Evolutionary conservation across 2,113 vertebrate species (phyloP).

Genomic region (Lycocorax pyrrhopterus): DNA sequence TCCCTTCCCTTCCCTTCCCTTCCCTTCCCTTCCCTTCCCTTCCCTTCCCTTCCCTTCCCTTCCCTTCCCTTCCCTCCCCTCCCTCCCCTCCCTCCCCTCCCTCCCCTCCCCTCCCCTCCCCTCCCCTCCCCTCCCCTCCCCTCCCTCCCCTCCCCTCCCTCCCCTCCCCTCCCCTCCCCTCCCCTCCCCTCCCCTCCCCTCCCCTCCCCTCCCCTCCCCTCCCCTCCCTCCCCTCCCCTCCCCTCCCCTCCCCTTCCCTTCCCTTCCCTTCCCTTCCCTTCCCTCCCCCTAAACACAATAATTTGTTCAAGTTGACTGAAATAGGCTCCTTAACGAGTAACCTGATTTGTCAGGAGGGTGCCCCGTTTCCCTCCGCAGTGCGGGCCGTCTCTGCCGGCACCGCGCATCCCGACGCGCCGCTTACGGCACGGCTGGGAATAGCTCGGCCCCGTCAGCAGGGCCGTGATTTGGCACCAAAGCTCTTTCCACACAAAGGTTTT

Average conservation of each 20-base stretch:
- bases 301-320: not conserved
- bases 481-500: not conserved
- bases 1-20: not conserved
- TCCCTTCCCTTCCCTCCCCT: too few relatives aligned
- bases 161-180: too few relatives aligned
- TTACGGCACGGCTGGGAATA: not conserved
- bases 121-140: not conserved
- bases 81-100: too few relatives aligned
- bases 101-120: too few relatives aligned
- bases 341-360: not conserved
- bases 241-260: not conserved
- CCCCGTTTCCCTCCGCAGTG: not conserved
- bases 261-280: too few relatives aligned
- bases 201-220: too few relatives aligned
- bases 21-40: too few relatives aligned
- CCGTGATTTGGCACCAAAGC: constrained; percentile 9
- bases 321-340: not conserved
- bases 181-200: too few relatives aligned
- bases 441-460: not conserved
- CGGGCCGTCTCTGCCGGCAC: not conserved
- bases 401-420: not conserved
- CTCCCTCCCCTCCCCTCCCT: too few relatives aligned
- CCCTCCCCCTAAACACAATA: not conserved
- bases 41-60: too few relatives aligned
- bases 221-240: too few relatives aligned